These are phyloP conservation scores for Epizoanthus rinbou DNA, from an alignment of 92 coral and sea anemone species.

Conservation along the genomic window DNA sequence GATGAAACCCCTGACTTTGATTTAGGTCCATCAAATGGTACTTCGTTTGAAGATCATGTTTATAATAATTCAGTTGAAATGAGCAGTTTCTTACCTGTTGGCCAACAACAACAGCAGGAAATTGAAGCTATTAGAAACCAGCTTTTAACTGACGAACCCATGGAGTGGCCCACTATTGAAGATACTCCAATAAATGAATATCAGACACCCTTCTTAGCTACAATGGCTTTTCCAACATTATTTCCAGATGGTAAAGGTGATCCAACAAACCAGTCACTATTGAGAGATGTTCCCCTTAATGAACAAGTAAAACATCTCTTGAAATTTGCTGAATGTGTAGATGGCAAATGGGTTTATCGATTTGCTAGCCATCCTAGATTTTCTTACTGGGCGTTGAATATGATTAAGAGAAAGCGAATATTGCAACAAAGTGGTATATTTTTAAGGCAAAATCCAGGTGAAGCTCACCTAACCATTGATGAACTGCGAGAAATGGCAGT, in stretches of 20 bases:
- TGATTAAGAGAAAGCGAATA: conserved; percentile 54
- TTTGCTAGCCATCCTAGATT: conserved; percentile 68
- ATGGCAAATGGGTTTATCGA: conserved; percentile 50
- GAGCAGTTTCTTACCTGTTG: conserved; percentile 51
- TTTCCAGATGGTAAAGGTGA: conserved; percentile 69
- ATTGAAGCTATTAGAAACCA: conserved; percentile 28
- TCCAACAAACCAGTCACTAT: conserved; percentile 46
- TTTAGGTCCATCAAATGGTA: conserved; percentile 15
- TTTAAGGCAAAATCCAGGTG: conserved; percentile 73
- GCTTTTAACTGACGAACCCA: conserved; percentile 11
- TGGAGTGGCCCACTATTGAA: conserved; percentile 57
- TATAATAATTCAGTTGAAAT: conserved; percentile 46
- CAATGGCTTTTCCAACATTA: conserved; percentile 55
- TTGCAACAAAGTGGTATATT: conserved; percentile 55
- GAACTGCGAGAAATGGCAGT: conserved; percentile 58
- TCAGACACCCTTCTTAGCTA: conserved; percentile 50
- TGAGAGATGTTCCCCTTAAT: conserved; percentile 42
- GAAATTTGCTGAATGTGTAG: conserved; percentile 54
- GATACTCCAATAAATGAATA: conserved; percentile 47
- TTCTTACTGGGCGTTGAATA: conserved; percentile 60
- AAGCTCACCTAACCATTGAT: conserved; percentile 57
- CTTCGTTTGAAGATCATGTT: conserved; percentile 29
- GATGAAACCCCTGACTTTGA: conserved; percentile 38
- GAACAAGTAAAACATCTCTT: conserved; percentile 48
- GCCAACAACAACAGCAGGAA: conserved; percentile 48